A percentile compares a stretch with the other conserved stretches of the same genome.
Conservation (phyloP, 2,113 vertebrate species). For the Carollia perspicillata region DNA sequence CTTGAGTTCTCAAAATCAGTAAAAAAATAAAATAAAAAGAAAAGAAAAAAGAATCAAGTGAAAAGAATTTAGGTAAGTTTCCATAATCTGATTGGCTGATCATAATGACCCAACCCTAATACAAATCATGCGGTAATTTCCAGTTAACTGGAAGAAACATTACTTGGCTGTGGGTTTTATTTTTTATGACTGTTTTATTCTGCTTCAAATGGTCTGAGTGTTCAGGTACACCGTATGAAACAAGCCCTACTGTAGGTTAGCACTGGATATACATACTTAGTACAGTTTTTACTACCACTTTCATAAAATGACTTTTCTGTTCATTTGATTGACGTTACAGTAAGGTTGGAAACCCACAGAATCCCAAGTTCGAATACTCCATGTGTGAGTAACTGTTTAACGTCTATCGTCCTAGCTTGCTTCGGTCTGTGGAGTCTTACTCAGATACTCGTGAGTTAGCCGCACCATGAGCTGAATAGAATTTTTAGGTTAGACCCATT, state of each 20-base stretch:
- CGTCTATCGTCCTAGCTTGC: background rate
- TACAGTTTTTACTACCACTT: slow-evolving; percentile 24
- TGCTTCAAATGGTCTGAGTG: slow-evolving; percentile 17
- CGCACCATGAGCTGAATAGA: background rate
- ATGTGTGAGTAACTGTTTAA: background rate
- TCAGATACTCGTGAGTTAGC: slow-evolving; percentile 3
- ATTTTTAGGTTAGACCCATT: background rate
- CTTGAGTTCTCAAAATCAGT: slow-evolving; percentile 16
- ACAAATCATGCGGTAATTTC: background rate
- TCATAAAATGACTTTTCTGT: slow-evolving; percentile 15
- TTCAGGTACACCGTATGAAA: slow-evolving; percentile 26
- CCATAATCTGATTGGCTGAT: slow-evolving; percentile 3
- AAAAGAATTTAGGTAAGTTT: background rate
- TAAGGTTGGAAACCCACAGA: slow-evolving; percentile 15
- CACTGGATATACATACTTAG: background rate
- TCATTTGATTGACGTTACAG: slow-evolving; percentile 13
- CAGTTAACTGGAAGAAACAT: background rate
- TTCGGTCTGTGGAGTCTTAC: background rate
- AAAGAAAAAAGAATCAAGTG: background rate
- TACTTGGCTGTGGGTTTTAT: background rate
- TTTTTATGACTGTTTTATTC: background rate
- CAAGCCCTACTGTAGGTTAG: background rate
- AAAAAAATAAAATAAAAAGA: no score
- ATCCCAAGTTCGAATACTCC: background rate
- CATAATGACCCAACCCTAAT: background rate